Evolutionary conservation across 2,888 invertebrate species (phyloP), one percentile per base, ranked within the genome.

Genomic region (Clunio marinus): DNA sequence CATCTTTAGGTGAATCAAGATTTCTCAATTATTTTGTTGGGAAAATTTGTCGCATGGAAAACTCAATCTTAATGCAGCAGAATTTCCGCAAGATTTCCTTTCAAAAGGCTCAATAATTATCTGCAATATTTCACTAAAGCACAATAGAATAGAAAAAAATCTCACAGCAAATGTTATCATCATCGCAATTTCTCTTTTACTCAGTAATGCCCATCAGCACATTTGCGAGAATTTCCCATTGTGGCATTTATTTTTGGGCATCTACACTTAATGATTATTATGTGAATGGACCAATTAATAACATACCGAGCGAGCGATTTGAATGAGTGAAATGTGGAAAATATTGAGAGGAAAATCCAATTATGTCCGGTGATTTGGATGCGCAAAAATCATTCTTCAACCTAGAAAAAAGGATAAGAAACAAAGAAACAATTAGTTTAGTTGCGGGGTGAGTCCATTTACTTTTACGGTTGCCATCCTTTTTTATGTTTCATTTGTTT

Each of bases 231-330:
- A 57, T 25, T 45, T 63, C 63, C 46, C 62, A 62, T 62, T 41
- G 62, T 63, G 63, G 45, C 45, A 45, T 63, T 63, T 45, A 27
- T 60, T 60, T 22, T 13, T 17, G 13, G 17, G 10, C 59, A 22
- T 7, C 10, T 45, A 13, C 7, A 46, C 13, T 25, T 46, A 27
- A 63, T 45, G 45, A 63, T 45, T 63, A 63, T 63, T 45, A 46
- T 60, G 60, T 63, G 63, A 63, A 63, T 17, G 17, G 45, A 63
- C 63, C 63, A 63, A 63, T 63, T 63, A 63, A 63, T 63, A 63
- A 63, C 63, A 63, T 46, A 63, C 63, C 45, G 20, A 51, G 10
- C 10, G 35, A 59, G 63, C 63, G 63, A 63, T 63, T 63, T 63
- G 46, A 63, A 63, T 63, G 63, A 63, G 63, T 63, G 46, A 46